phyloP scores from a whole-genome alignment of 2,888 invertebrate species.

The Carcina quercana region DNA sequence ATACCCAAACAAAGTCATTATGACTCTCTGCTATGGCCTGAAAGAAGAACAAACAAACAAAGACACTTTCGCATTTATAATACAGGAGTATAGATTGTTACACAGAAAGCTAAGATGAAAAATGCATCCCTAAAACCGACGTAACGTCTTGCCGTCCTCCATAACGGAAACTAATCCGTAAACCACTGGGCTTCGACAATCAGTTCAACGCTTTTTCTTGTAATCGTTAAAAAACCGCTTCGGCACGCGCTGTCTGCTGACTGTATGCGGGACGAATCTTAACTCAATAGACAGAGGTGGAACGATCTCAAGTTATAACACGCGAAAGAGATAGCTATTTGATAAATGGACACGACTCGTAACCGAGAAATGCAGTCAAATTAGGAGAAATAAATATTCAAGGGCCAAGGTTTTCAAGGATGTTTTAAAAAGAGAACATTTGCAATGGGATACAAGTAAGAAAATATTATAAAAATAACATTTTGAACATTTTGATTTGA shows the following conservation, averaged over 20 bases:
- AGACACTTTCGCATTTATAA: too few relatives aligned
- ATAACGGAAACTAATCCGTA: slow-evolving; percentile 6
- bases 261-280: slow-evolving; percentile 53
- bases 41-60: too few relatives aligned
- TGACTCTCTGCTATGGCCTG: too few relatives aligned
- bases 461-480: too few relatives aligned
- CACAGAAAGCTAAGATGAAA: too few relatives aligned
- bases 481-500: too few relatives aligned
- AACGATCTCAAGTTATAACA: slow-evolving; percentile 14
- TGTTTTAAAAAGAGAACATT: too few relatives aligned
- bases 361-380: slow-evolving; percentile 65
- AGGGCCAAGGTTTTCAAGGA: too few relatives aligned
- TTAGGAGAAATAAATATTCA: slow-evolving; percentile 64
- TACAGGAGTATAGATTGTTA: too few relatives aligned
- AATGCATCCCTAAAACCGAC: background rate
- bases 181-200: slow-evolving; percentile 7
- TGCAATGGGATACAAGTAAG: too few relatives aligned
- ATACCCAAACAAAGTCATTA: too few relatives aligned
- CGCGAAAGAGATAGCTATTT: slow-evolving; percentile 34
- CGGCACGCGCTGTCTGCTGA: slow-evolving; percentile 57
- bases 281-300: slow-evolving; percentile 37
- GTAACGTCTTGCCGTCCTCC: too few relatives aligned
- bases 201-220: slow-evolving; percentile 54
- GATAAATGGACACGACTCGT: slow-evolving; percentile 53
- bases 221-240: slow-evolving; percentile 43